phyloP scores from a whole-genome alignment of 2,888 invertebrate species.

The Taenaris catops region DNA sequence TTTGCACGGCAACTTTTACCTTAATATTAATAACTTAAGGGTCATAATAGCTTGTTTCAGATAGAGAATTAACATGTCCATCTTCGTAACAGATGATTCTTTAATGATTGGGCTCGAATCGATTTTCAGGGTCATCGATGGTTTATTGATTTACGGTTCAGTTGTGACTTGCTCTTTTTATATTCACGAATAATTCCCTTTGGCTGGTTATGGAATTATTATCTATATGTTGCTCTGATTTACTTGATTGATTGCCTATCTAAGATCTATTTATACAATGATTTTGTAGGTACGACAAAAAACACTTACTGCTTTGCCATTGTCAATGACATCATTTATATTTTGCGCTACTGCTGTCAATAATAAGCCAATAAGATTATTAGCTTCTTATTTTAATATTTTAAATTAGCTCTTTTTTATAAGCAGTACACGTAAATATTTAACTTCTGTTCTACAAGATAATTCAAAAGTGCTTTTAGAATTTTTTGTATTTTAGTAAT shows the following conservation, averaged over 20 bases:
- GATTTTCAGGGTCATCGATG: constrained; percentile 63
- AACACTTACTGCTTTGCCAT: no score
- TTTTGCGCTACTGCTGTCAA: no score
- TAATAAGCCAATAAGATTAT: no score
- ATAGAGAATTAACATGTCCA: constrained; percentile 60
- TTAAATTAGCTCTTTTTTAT: no score
- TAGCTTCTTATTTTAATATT: no score
- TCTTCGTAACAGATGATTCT: constrained; percentile 73
- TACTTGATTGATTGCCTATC: constrained; percentile 19
- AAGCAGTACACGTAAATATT: no score
- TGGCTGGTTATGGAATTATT: constrained; percentile 36
- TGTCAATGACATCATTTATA: no score
- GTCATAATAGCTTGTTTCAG: constrained; percentile 32
- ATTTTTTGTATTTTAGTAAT: no score
- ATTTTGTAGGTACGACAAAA: no score
- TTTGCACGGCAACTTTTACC: constrained; percentile 24
- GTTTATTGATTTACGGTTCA: constrained; percentile 69
- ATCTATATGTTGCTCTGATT: constrained; percentile 42
- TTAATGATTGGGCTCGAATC: constrained; percentile 68
- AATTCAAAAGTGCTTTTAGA: no score
- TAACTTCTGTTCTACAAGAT: no score
- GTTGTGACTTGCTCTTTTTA: constrained; percentile 67
- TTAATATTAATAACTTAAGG: constrained; percentile 35
- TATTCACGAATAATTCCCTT: constrained; percentile 31
- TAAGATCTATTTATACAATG: no score